Conservation (phyloP, 2,113 vertebrate genomes). For the Muscicapa adusta region DNA sequence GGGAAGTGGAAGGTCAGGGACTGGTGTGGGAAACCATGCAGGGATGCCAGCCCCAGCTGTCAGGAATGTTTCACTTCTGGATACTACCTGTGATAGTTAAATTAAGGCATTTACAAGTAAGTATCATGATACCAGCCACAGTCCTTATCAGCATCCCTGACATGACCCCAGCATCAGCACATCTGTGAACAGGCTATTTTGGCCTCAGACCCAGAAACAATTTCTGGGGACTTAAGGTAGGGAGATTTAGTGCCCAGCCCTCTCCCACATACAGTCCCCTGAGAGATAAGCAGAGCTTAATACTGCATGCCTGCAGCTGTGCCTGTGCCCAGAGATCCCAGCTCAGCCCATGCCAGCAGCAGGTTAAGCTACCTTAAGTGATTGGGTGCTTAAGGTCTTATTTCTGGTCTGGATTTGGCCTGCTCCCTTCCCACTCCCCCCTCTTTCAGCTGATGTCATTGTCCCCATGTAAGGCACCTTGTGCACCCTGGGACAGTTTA, state of each 20-base stretch:
- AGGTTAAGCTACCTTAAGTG: constrained; percentile 39
- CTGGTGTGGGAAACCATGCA: background rate
- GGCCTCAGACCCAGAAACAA: background rate
- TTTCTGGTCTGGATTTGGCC: background rate
- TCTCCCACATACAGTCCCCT: background rate
- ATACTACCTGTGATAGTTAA: background rate
- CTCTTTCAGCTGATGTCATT: background rate
- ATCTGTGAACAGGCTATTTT: background rate
- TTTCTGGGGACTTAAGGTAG: background rate
- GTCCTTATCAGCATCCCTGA: background rate
- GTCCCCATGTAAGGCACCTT: background rate
- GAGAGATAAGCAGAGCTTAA: background rate
- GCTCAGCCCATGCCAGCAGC: background rate
- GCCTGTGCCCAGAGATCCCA: background rate
- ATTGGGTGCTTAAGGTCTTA: constrained; percentile 7
- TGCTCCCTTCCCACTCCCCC: background rate
- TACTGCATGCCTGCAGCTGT: accelerated
- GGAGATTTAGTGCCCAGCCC: background rate
- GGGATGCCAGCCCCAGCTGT: background rate
- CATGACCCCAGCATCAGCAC: background rate
- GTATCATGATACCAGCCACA: accelerated
- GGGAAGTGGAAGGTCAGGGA: background rate
- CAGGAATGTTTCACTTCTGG: background rate
- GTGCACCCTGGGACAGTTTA: background rate
- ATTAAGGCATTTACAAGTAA: background rate